Evolutionary conservation across 2,888 invertebrate species (phyloP), one percentile per base, ranked within the genome.

Genomic region (Brenthis ino): DNA sequence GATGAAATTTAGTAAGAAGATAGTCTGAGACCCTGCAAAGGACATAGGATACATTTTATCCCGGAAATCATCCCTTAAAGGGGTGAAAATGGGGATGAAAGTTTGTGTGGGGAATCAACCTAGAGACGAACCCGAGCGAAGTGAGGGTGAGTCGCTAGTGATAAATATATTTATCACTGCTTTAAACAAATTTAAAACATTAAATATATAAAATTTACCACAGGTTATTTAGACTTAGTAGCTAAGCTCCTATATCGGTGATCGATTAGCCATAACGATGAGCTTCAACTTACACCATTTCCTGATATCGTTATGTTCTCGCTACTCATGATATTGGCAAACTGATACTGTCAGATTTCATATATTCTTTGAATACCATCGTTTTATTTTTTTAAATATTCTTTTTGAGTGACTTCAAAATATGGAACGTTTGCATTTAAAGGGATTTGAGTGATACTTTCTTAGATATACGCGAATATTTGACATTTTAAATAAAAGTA

Each of bases 231-330:
- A 72, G 70, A 68, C 72, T 67, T 63, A 65, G 65, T 54, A 67
- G 67, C 69, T 72, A 60, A 64, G 70, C 72, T 70, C 70, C 65
- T 68, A 51, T 72, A 65, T 70, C 72, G 65, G n/a, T 51, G 72
- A 75, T 75, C 76, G 75, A 72, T 77, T 72, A 74, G 73, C 71
- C 20, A 58, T 69, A 65, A 68, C 65, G 60, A 28, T 64, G 68
- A 60, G 28, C 12, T 68, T 81, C 80, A 66, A 53, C 72, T 80
- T 77, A 74, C 74, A 70, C 73, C 69, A 73, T 79, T 81, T 81
- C 82, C 80, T 79, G 77, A 80, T 73, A 81, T 76, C 76, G 74
- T 77, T 75, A 75, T 68, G 68, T 79, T 80, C 80, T 76, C 76
- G 72, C 77, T 79, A 80, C 73, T 71, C 72, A 75, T 64, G 60